These are phyloP conservation scores for Ispidina picta DNA, from an alignment of 2,797 vertebrate species.

Conservation along the genomic window DNA sequence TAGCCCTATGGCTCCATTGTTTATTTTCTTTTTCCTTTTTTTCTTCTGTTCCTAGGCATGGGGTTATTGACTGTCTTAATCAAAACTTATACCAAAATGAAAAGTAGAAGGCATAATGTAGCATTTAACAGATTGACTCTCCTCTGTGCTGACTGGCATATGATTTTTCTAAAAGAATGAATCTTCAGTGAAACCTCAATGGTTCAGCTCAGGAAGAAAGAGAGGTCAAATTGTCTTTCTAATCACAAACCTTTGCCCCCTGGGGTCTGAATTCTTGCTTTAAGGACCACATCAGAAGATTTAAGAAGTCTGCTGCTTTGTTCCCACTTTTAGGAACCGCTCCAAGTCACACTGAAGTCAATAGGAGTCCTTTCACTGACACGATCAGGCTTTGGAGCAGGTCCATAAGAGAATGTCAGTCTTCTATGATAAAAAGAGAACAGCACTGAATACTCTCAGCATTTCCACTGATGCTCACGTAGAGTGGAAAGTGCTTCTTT, in stretches of 20 bases:
- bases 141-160: neutral
- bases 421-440: slow-evolving; percentile 2
- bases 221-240: slow-evolving; percentile 7
- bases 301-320: slow-evolving; percentile 50
- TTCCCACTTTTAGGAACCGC: slow-evolving; percentile 37
- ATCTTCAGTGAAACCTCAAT: slow-evolving; percentile 21
- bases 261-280: slow-evolving; percentile 29
- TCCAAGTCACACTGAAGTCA: slow-evolving; percentile 47
- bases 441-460: neutral
- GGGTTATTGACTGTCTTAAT: slow-evolving; percentile 16
- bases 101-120: slow-evolving; percentile 19
- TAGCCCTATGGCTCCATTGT: neutral
- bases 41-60: neutral
- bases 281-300: slow-evolving; percentile 52
- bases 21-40: neutral
- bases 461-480: neutral
- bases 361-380: slow-evolving; percentile 38
- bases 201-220: slow-evolving; percentile 8
- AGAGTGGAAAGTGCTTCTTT: slow-evolving; percentile 27
- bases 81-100: slow-evolving; percentile 21
- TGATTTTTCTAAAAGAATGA: slow-evolving; percentile 21
- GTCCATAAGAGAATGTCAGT: slow-evolving; percentile 7
- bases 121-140: neutral
- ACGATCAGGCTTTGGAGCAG: neutral
- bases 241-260: slow-evolving; percentile 50